Base-by-base conservation (phyloP, 2,888 invertebrate species). In the Oligia strigilis region DNA sequence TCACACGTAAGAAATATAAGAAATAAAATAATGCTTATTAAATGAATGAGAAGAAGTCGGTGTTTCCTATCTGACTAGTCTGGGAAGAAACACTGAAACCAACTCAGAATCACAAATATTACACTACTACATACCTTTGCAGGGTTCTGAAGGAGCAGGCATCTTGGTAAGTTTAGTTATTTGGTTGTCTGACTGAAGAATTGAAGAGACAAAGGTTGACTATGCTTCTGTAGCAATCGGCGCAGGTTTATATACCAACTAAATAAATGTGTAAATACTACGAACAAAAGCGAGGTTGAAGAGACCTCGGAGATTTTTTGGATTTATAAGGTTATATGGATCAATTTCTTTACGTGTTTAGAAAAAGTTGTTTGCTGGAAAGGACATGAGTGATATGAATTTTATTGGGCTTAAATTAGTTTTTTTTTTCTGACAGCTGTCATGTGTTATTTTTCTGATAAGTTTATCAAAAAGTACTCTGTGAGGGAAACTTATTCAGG, bases 91-190 rank as follows among this genome's bases (percentile, higher is more conserved):
- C 23, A 3, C 23, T 0, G 55, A 58, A 19, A 5, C 9, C 8
- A 60, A 60, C 58, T n/a, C 11, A 60, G 60, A 60, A 14, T 4
- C 5, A 29, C 3, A 23, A n/a, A 36, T 6, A 52, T 23, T 23
- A 55, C 36, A n/a, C 17, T 36, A 65, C 11, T 5, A 76, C 93
- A 92, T 94, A 97, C 97, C 97, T 95, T 97, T 97, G 92, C 97
- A 97, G 62, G 97, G 92, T 88, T 97, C 97, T 87, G 96, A 95
- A 29, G 97, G 97, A 49, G 97, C 97, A 85, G 97, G 97, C 97
- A 97, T 97, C 73, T 93, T 95, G 87, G 23, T 72, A 64, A 40
- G 49, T 80, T 79, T 60, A 6, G 78, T 55, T 85, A 79, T 70
- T 69, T 55, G 46, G 14, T 70, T 49, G 49, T n/a, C 67, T 49